Base-by-base conservation (phyloP, 2,113 vertebrate genomes). In the Potamarius usumacintae region DNA sequence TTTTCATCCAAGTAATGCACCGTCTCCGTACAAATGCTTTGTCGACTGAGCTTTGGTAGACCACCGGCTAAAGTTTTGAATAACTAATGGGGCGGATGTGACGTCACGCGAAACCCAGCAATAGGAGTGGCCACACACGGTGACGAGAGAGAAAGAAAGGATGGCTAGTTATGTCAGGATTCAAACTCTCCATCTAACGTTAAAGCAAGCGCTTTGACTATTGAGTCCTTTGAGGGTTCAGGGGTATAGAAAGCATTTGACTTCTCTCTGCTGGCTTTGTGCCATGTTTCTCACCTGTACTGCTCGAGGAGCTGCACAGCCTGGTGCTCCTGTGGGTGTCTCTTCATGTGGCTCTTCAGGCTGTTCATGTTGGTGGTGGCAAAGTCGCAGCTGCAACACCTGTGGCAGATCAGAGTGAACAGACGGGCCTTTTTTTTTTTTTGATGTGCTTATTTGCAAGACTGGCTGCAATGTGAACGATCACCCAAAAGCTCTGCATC, bases 321-420 rank as follows among this genome's bases (percentile, higher is more conserved):
- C 94, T 97, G 96, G 77, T 96, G 96, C 90, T 97, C 96, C 95
- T 97, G 96, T 17, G 96, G 96, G 89, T 96, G 96, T 53, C 92
- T 94, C 92, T 94, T 96, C 96, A 97, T 96, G 93, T 97, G 96
- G 92, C 96, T 96, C 94, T 97, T 98, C 87, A 97, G 92, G 90
- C 96, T 97, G 95, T 97, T 97, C 96, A 96, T 96, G 91, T 96
- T 97, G 92, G 96, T 96, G 90, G 96, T 97, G 93, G 96, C 95
- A 86, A 97, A 97, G 91, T 96, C 96, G 84, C 97, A 98, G 90
- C 96, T 95, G 83, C 94, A 96, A 90, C 96, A 97, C 88, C 96
- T 96, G 82, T 88, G n/a, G 74, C 55, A 72, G 62, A 62, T 85
- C 42, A 78, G 12, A 77, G 22, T 2, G 55, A 65, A 65, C 34